Base-by-base conservation (phyloP, 1,140 invertebrate genomes). In the Theocolax elegans region DNA sequence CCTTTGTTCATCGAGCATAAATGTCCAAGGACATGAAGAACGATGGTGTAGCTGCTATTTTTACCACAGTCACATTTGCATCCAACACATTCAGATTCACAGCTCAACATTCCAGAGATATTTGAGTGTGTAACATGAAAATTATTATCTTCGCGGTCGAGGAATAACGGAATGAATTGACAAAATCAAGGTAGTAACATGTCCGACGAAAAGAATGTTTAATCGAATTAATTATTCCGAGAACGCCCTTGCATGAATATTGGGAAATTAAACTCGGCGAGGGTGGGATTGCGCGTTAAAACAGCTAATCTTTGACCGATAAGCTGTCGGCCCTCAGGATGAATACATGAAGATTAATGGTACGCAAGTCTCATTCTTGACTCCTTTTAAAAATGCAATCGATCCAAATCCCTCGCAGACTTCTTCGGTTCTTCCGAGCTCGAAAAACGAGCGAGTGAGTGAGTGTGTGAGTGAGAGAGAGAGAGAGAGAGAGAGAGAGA, bases 341-440 rank as follows among this genome's bases (percentile, higher is more conserved):
- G 13, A 15, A 2, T 29, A 27, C 15, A 31, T 8, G 25, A 58
- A 58, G 29, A 40, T 58, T 40, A 58, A 58, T 58, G 29, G 31
- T 38, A 17, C 19, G 9, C n/a, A 40, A 2, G 17, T 2, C 31
- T 58, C 31, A 58, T 58, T 58, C 17, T 35, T 38, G 54, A 1
- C 35, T 42, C 35, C 58, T 46, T 23, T 46, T 13, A 29, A 60
- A 60, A 44, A 46, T 60, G 38, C 40, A 60, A 46, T 60, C 58
- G 58, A 60, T 60, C 58, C 40, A 29, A 46, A 44, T 29, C 12
- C 15, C 42, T 27, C 58, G 17, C 42, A 19, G 19, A 67, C 64
- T 67, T 59, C 51, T 59, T 71, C 59, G 56, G 48, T 49, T 10
- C 31, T 40, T 68, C 60, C 53, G n/a, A n/a, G n/a, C n/a, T n/a